Conservation (phyloP, 2,888 invertebrate genomes). For the Rhynchonema sp. region DNA sequence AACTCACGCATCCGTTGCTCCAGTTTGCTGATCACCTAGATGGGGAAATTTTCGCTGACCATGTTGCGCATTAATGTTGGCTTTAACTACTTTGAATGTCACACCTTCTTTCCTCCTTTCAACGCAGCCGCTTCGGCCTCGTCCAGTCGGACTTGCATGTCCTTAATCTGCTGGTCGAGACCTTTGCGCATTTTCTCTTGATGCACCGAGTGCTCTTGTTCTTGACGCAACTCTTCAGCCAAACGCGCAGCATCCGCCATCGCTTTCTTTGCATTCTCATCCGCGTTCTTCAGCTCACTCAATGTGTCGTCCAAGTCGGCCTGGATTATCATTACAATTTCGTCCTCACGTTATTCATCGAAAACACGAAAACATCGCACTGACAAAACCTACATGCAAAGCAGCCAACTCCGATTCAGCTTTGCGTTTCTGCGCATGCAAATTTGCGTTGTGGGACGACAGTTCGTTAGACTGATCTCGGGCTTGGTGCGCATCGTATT, state of each 20-base stretch:
- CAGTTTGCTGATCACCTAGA: constrained; percentile 88
- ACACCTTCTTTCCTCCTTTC: constrained; percentile 97
- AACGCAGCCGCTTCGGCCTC: constrained; percentile 65
- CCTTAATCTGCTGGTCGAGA: constrained; percentile 92
- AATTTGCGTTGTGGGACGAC: constrained; percentile 72
- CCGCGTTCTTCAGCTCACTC: constrained; percentile 92
- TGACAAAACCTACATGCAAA: constrained; percentile 51
- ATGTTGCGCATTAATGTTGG: too few species aligned
- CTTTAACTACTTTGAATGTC: too few species aligned
- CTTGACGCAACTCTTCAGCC: constrained; percentile 72
- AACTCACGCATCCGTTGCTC: constrained; percentile 36
- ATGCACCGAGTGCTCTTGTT: constrained; percentile 69
- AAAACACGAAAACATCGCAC: not conserved
- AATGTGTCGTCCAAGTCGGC: constrained; percentile 92
- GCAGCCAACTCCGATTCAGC: constrained; percentile 93
- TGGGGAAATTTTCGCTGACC: too few species aligned
- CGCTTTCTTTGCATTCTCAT: constrained; percentile 95
- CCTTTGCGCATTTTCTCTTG: constrained; percentile 95
- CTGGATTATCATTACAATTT: constrained; percentile 30
- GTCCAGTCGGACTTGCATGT: constrained; percentile 83
- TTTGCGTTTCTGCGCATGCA: constrained; percentile 87
- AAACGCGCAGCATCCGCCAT: constrained; percentile 94
- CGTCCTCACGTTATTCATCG: not conserved
- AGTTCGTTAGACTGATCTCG: constrained; percentile 82
- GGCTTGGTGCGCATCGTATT: constrained; percentile 8